phyloP scores from a whole-genome alignment of 2,797 vertebrate species.

The Myiothlypis chrysogaster region DNA sequence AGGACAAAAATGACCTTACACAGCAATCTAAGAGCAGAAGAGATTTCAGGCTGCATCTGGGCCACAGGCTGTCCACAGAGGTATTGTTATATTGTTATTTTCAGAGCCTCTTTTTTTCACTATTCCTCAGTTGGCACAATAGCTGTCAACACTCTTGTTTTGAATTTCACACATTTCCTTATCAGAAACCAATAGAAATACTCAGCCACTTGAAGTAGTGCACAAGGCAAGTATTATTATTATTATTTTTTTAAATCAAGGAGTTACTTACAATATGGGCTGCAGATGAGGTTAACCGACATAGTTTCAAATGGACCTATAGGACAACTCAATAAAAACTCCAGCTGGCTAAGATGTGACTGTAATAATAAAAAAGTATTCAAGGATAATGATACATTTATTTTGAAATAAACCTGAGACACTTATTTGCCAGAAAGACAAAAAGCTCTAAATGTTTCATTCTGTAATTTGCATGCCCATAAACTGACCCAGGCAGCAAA shows the following conservation, averaged over 20 bases:
- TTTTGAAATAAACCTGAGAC: background rate
- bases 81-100: background rate
- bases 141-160: background rate
- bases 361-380: background rate
- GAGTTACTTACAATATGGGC: background rate
- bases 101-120: background rate
- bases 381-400: background rate
- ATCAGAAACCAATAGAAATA: slow-evolving; percentile 16
- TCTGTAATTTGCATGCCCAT: background rate
- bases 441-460: too few species aligned
- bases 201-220: background rate
- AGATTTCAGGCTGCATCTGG: background rate
- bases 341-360: background rate
- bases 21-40: background rate
- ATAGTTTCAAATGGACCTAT: background rate
- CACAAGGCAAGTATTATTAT: background rate
- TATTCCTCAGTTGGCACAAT: background rate
- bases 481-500: background rate
- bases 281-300: background rate
- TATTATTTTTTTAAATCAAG: background rate
- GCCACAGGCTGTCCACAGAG: background rate
- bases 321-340: background rate
- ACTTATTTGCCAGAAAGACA: background rate
- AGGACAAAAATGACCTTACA: background rate
- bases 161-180: slow-evolving; percentile 27